Conservation (phyloP, 2,113 vertebrate genomes). For the Pleuronectes platessa region DNA sequence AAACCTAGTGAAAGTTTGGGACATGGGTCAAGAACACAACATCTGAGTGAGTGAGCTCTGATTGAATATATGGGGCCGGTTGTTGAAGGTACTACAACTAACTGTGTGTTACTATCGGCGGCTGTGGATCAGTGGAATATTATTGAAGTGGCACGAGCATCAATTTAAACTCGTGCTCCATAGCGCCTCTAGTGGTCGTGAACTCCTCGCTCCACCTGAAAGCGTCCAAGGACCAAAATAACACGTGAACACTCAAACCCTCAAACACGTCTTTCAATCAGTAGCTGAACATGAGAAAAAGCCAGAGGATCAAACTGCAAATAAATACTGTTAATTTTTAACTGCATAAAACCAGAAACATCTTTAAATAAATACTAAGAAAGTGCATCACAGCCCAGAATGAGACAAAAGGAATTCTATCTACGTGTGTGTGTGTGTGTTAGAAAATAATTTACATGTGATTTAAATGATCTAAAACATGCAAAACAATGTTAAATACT, state of each 20-base stretch:
- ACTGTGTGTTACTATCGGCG: too few relatives aligned
- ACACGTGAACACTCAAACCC: neutral
- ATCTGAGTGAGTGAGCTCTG: too few relatives aligned
- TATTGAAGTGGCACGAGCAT: too few relatives aligned
- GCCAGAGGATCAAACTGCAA: neutral
- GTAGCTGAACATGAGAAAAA: neutral
- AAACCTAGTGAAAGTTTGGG: neutral
- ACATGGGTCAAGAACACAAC: too few relatives aligned
- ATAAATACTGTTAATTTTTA: neutral
- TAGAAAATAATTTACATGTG: neutral
- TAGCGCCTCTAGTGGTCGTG: too few relatives aligned
- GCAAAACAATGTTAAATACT: constrained; percentile 12
- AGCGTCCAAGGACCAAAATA: neutral
- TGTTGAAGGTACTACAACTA: too few relatives aligned
- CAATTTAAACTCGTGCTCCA: too few relatives aligned
- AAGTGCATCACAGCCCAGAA: neutral
- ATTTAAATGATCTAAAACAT: constrained; percentile 22
- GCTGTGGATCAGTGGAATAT: too few relatives aligned
- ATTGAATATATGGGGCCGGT: too few relatives aligned
- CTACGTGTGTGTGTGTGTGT: neutral
- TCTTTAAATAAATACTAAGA: neutral
- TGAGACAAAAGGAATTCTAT: neutral
- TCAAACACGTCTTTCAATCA: too few relatives aligned
- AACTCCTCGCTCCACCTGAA: too few relatives aligned
- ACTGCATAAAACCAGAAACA: neutral